Percentiles rank a stretch among this genome's conserved stretches.
Conservation (phyloP, 2,888 invertebrate species). For the Spialia ferax region DNA sequence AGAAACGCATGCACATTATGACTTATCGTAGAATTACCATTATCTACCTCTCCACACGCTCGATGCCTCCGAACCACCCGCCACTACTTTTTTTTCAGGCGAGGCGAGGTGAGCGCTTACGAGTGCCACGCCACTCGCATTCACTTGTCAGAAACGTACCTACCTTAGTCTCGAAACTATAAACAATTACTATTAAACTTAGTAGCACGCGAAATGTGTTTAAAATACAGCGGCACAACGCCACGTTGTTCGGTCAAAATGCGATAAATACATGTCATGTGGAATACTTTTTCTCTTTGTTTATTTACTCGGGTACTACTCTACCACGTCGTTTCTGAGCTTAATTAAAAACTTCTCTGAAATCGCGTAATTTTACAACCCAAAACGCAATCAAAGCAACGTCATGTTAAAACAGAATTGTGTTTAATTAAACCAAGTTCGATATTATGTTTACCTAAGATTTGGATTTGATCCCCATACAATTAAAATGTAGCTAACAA, state of each 20-base stretch:
- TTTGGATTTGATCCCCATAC: no score
- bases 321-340: constrained; percentile 64
- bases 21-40: no score
- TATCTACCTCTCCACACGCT: no score
- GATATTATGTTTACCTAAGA: background rate
- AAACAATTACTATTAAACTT: background rate
- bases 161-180: background rate
- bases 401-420: constrained; percentile 16
- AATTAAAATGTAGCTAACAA: no score
- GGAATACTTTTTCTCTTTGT: constrained; percentile 52
- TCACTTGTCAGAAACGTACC: no score
- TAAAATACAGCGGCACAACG: background rate
- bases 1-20: no score
- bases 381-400: constrained; percentile 28
- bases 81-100: no score
- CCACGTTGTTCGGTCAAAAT: background rate
- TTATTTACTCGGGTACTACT: constrained; percentile 63
- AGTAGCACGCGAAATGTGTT: background rate
- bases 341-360: constrained; percentile 66
- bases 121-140: no score
- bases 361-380: constrained; percentile 57
- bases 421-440: constrained; percentile 27
- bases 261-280: constrained; percentile 39
- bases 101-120: no score
- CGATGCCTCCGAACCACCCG: no score